These are phyloP conservation scores for Takifugu rubripes DNA, from an alignment of 2,797 vertebrate species.

Conservation along the genomic window DNA sequence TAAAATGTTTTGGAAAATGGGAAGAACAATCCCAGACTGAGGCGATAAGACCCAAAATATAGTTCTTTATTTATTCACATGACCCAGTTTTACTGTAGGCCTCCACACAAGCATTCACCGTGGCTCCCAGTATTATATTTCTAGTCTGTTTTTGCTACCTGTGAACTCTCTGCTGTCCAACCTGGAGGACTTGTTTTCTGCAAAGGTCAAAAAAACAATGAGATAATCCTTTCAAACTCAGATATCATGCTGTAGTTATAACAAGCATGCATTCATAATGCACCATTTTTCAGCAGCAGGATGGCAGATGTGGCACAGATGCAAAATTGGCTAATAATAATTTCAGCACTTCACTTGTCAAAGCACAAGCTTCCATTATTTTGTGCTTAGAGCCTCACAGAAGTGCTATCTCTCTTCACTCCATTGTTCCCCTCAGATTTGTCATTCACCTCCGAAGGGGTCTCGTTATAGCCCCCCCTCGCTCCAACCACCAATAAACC, in stretches of 20 bases:
- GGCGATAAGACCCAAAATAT: background rate
- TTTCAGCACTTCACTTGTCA: too few relatives aligned
- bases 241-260: background rate
- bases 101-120: background rate
- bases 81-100: background rate
- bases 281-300: too few relatives aligned
- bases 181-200: background rate
- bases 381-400: too few relatives aligned
- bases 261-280: too few relatives aligned
- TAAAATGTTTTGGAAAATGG: slow-evolving; percentile 5
- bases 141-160: background rate
- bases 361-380: too few relatives aligned
- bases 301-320: too few relatives aligned
- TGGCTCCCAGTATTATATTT: background rate
- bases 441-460: too few relatives aligned
- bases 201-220: background rate
- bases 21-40: background rate
- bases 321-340: too few relatives aligned
- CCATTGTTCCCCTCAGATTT: too few relatives aligned
- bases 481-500: too few relatives aligned
- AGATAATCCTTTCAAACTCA: background rate
- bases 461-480: too few relatives aligned
- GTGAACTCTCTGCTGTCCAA: background rate
- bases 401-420: too few relatives aligned
- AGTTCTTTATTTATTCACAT: background rate